Evolutionary conservation across 2,113 vertebrate species (phyloP), one percentile per base, ranked within the genome.

Genomic region (Gasterosteus aculeatus): DNA sequence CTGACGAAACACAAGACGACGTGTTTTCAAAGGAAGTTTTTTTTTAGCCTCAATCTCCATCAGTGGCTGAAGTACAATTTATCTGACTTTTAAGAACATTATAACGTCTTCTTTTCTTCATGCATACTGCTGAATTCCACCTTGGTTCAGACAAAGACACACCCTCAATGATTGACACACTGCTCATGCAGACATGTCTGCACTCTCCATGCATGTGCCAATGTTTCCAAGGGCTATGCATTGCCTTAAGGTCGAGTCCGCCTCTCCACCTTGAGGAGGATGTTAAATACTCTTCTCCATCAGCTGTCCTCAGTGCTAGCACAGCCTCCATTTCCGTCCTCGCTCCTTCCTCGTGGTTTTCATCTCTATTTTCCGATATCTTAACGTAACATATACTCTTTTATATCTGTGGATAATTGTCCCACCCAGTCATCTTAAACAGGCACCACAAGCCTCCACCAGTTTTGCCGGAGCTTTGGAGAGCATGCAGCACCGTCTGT

Each of bases 151-250:
- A 44, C 63, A 35, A 26, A 61, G 18, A 64, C 49, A 77, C 56
- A 70, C 15, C 64, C 22, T 59, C 53, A 67, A 10, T 73, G 65
- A 66, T 75, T 39, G 72, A 81, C 62, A 61, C 35, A 53, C 38
- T 26, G 72, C 64, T 46, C 56, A 60, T 68, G 72, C 84, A 80
- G 74, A 84, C 29, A 58, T 77, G 39, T 85, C 71, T 90, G 86
- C 84, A 81, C 78, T 85, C 74, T 87, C 77, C 88, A 81, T 92
- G 91, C 90, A 91, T 92, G 88, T 88, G 86, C 92, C 89, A 89
- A 89, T 82, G 79, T 92, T 78, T 89, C 86, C 84, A 94, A 95
- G 94, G 94, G 94, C 94, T 95, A 93, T 86, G 87, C 91, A 86
- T 93, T 85, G 89, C 91, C 88, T 88, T 90, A 91, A 91, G 90